These are phyloP conservation scores for Mizuhopecten yessoensis DNA, from an alignment of 1,140 invertebrate species.

Conservation along the genomic window DNA sequence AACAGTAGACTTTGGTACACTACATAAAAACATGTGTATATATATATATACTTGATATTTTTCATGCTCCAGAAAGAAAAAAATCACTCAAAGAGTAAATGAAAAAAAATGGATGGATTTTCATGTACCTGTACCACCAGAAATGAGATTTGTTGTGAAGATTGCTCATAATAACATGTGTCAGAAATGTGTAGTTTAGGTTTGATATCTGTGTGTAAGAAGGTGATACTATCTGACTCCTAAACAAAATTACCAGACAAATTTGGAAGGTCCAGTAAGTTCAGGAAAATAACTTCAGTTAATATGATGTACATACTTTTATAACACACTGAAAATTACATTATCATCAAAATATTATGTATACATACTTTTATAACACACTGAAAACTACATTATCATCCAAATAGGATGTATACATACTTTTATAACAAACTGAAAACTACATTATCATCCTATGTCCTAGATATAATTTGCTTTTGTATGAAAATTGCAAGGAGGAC, in stretches of 20 bases:
- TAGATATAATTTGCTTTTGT: no score
- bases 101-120: not conserved
- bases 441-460: no score
- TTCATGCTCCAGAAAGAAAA: conserved; percentile 22
- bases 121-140: not conserved
- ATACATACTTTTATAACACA: no score
- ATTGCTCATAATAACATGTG: not conserved
- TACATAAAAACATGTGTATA: conserved; percentile 26
- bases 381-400: no score
- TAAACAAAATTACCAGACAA: conserved; percentile 4
- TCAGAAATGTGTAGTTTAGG: not conserved
- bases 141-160: not conserved
- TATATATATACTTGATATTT: conserved; percentile 1
- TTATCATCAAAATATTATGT: no score
- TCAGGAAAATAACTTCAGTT: not conserved
- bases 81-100: not conserved
- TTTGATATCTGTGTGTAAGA: not conserved
- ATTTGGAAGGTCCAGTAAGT: not conserved
- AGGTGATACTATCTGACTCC: not conserved
- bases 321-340: no score
- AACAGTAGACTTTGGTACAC: not conserved
- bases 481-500: no score
- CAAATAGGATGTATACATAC: no score
- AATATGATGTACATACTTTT: conserved; percentile 10
- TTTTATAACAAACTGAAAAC: no score